Evolutionary conservation across 2,113 vertebrate species (phyloP).

Genomic region (Muscicapa adusta): DNA sequence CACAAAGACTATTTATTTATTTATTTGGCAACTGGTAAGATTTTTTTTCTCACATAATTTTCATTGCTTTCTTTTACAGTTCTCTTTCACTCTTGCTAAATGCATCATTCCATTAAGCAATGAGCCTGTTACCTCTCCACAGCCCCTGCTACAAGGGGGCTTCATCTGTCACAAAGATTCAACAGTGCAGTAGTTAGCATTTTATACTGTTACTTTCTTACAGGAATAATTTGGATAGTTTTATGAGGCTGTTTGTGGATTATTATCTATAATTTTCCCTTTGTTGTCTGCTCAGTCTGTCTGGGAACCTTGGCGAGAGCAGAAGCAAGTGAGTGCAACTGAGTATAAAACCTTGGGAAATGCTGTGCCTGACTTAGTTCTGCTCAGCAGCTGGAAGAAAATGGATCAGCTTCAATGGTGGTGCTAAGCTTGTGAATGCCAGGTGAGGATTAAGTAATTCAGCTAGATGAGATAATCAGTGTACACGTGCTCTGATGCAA

Average conservation of each 20-base stretch:
- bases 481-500: background rate
- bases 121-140: background rate
- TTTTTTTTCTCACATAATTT: background rate
- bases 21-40: background rate
- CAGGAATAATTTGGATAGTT: background rate
- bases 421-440: background rate
- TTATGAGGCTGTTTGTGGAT: slow-evolving; percentile 22
- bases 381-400: background rate
- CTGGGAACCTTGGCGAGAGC: background rate
- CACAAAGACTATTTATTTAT: background rate
- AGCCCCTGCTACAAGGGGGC: background rate
- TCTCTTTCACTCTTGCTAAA: background rate
- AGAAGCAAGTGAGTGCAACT: background rate
- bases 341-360: background rate
- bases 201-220: background rate
- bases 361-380: background rate
- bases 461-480: background rate
- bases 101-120: background rate
- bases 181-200: background rate
- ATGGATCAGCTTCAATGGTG: background rate
- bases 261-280: background rate
- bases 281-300: background rate
- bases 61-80: background rate
- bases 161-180: background rate
- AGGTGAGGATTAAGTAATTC: background rate